Conservation (phyloP, 2,888 invertebrate species). For the Petrophora chlorosata region DNA sequence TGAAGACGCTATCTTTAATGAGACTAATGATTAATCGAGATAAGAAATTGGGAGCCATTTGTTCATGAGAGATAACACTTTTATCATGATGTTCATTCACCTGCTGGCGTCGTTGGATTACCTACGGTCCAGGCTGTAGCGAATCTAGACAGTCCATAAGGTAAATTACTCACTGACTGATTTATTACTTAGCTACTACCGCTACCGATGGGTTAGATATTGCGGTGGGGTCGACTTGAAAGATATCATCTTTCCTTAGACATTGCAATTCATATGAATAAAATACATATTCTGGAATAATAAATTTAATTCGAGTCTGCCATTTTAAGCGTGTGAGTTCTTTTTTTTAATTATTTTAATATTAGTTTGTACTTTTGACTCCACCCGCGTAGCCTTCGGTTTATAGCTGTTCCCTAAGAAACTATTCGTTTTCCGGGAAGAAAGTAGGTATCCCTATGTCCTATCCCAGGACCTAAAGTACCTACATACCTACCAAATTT, state of each 20-base stretch:
- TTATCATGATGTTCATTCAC: conserved; percentile 60
- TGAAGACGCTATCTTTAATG: conserved; percentile 52
- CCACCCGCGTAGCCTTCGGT: too few relatives aligned
- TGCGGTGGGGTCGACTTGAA: background rate
- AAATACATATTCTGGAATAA: too few relatives aligned
- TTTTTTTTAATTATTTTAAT: too few relatives aligned
- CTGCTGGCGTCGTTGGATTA: conserved; percentile 28
- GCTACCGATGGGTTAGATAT: background rate
- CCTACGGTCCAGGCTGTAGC: background rate
- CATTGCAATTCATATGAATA: background rate
- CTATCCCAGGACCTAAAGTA: too few relatives aligned
- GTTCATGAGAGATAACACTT: conserved; percentile 58
- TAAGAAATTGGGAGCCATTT: conserved; percentile 60
- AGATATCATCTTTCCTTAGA: background rate
- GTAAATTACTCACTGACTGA: background rate
- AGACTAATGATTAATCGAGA: conserved; percentile 60
- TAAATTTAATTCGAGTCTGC: too few relatives aligned
- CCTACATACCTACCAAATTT: too few relatives aligned
- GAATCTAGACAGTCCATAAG: background rate
- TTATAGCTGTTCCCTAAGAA: too few relatives aligned
- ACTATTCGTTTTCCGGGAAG: too few relatives aligned
- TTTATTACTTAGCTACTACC: background rate
- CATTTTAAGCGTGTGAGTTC: too few relatives aligned
- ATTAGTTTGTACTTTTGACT: too few relatives aligned
- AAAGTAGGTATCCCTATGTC: too few relatives aligned